Evolutionary conservation across 2,797 vertebrate genomes (phyloP).

Genomic region (Hozukius guyotensis): DNA sequence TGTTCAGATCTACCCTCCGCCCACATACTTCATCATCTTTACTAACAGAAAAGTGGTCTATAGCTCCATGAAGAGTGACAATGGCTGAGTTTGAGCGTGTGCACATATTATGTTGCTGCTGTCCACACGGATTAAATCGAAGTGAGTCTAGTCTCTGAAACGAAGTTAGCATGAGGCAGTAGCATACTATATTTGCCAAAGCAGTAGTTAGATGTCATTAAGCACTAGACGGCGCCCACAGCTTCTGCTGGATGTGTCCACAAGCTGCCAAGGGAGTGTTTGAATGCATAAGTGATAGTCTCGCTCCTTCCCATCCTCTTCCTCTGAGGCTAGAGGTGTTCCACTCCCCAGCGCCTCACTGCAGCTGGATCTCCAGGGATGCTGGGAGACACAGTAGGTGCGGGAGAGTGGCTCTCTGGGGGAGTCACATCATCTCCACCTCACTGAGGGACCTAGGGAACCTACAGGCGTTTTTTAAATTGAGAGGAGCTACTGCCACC

Average conservation of each 20-base stretch:
- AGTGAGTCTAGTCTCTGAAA: not conserved
- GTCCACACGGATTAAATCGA: not conserved
- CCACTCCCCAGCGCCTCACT: not conserved
- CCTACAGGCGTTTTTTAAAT: not conserved
- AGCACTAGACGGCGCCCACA: not conserved
- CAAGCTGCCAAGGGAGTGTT: not conserved
- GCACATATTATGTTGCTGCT: not conserved
- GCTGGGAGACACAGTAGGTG: not conserved
- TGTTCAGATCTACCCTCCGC: too few species aligned
- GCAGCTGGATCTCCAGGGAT: not conserved
- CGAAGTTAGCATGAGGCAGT: not conserved
- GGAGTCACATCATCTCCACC: not conserved
- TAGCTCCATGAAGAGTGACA: not conserved
- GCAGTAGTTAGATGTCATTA: not conserved
- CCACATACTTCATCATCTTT: too few species aligned
- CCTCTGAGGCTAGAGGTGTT: not conserved
- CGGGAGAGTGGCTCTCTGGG: not conserved
- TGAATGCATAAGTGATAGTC: not conserved
- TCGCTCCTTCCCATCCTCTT: not conserved
- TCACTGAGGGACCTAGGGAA: not conserved
- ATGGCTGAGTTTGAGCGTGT: not conserved
- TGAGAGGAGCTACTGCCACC: not conserved
- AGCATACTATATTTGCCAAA: not conserved
- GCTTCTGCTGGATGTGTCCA: not conserved
- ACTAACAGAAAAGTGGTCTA: too few species aligned